Evolutionary conservation across 1,140 invertebrate genomes (phyloP).

Genomic region (Zaprionus inermis): DNA sequence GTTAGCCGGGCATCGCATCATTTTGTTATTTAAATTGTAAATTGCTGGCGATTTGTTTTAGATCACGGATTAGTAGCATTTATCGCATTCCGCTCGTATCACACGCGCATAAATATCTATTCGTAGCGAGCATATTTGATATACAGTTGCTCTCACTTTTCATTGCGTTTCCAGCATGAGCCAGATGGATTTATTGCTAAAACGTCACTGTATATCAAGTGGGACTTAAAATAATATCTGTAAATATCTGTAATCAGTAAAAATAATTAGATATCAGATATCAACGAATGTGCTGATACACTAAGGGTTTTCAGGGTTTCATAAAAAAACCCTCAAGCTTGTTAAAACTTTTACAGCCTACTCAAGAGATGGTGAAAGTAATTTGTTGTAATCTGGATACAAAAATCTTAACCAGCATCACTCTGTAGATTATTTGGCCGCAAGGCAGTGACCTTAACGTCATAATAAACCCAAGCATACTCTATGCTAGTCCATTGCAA

Average conservation of each 20-base stretch:
- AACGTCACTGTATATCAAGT: too few relatives aligned
- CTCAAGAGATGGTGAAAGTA: too few relatives aligned
- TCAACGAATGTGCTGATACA: too few relatives aligned
- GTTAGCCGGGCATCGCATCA: slow-evolving; percentile 18
- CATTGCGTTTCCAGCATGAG: slow-evolving; percentile 19
- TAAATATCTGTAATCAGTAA: too few relatives aligned
- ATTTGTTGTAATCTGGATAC: too few relatives aligned
- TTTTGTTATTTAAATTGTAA: slow-evolving; percentile 56
- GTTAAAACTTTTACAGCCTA: too few relatives aligned
- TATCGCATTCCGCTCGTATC: slow-evolving; percentile 17
- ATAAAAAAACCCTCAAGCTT: too few relatives aligned
- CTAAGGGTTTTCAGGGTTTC: too few relatives aligned
- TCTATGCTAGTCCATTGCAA: neutral
- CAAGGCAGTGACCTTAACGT: neutral
- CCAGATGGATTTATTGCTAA: neutral
- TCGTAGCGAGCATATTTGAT: slow-evolving; percentile 17
- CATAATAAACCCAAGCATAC: neutral
- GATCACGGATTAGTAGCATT: slow-evolving; percentile 38
- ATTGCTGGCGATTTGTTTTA: slow-evolving; percentile 51
- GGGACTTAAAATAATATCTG: too few relatives aligned
- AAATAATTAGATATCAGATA: too few relatives aligned
- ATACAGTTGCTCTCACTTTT: slow-evolving; percentile 15
- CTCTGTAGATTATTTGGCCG: too few relatives aligned
- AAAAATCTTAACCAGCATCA: too few relatives aligned
- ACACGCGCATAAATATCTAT: slow-evolving; percentile 2